A percentile compares a stretch with the other conserved stretches of the same genome.
phyloP scores from a whole-genome alignment of 1,140 invertebrate genomes.

The Adelges cooleyi region DNA sequence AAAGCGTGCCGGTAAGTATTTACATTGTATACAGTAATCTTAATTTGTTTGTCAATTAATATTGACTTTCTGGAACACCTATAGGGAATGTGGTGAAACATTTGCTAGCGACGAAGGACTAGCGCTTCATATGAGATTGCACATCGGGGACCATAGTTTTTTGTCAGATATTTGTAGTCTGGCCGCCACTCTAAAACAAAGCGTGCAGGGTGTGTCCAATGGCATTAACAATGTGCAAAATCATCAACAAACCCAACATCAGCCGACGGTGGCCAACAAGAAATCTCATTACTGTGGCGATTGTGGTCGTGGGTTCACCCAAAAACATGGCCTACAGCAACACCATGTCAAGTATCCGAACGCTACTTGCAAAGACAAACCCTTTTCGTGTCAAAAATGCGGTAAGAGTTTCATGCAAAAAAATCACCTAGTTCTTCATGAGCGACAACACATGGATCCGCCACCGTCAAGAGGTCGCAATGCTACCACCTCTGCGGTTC shows the following conservation, averaged over 20 bases:
- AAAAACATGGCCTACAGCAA: slow-evolving; percentile 64
- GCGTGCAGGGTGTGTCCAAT: slow-evolving; percentile 33
- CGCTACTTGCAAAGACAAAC: slow-evolving; percentile 65
- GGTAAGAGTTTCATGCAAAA: slow-evolving; percentile 80
- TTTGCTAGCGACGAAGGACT: slow-evolving; percentile 60
- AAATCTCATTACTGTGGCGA: slow-evolving; percentile 71
- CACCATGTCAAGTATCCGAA: slow-evolving; percentile 63
- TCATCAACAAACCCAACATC: slow-evolving; percentile 35
- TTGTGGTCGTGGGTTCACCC: slow-evolving; percentile 72
- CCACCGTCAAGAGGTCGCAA: slow-evolving; percentile 34
- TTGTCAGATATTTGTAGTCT: slow-evolving; percentile 74
- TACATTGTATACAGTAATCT: background rate
- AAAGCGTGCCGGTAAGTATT: slow-evolving; percentile 40
- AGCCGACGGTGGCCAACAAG: slow-evolving; percentile 38
- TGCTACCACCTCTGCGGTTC: slow-evolving; percentile 9
- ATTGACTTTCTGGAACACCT: slow-evolving; percentile 30
- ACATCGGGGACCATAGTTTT: slow-evolving; percentile 69
- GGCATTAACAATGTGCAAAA: slow-evolving; percentile 34
- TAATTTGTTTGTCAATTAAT: background rate
- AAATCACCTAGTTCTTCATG: slow-evolving; percentile 66
- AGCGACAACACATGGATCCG: slow-evolving; percentile 66
- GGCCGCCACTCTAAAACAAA: slow-evolving; percentile 54
- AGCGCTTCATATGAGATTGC: slow-evolving; percentile 64
- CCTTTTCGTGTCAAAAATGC: slow-evolving; percentile 68
- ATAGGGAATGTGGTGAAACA: slow-evolving; percentile 50